Base-by-base conservation (phyloP, 1,140 invertebrate species). In the Yoshiicerus persimilis region DNA sequence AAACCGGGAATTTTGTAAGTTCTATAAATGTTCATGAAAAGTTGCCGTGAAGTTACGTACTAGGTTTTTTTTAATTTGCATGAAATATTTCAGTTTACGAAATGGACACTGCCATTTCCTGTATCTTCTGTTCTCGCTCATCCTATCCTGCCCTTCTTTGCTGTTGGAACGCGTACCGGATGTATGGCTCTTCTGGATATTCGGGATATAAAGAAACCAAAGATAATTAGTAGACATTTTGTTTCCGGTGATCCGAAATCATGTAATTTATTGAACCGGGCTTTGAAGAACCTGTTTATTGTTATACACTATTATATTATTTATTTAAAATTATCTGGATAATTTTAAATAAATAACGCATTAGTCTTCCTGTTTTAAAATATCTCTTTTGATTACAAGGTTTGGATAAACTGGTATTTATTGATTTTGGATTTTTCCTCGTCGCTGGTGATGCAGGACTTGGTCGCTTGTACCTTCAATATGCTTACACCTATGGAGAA, bases 141-240 rank as follows among this genome's bases (percentile, higher is more conserved):
- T 80, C 90, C 90, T 1, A 10, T 89, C 16, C 23, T 90, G 5
- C 90, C 90, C 20, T 89, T 87, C 41, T 38, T 89, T 6, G 88
- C 86, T 36, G 38, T 89, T 10, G 90, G 90, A 20, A 89, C 89
- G 27, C 47, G 64, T 0, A 62, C 87, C 20, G 90, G 90, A 0
- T 89, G 86, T 30, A 64, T 90, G 20, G 62, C 87, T 36, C 85
- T 89, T 2, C n/a, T 90, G 13, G 89, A 90, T 47, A 86, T 89
- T 66, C 39, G 84, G 36, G 70, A 90, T 38, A n/a, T 90, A 20
- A 86, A 75, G 23, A 38, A 84, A 13, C 90, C 90, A 10, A 87
- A 87, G 80, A 41, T 62, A 30, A 30, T 36, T 77, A 11, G n/a
- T 27, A 20, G 39, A 13, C 30, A 41, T 2, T 66, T 39, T 36